Evolutionary conservation across 2,113 vertebrate genomes (phyloP), one percentile per base, ranked within the genome.

Genomic region (Coptodon bakossiorum): DNA sequence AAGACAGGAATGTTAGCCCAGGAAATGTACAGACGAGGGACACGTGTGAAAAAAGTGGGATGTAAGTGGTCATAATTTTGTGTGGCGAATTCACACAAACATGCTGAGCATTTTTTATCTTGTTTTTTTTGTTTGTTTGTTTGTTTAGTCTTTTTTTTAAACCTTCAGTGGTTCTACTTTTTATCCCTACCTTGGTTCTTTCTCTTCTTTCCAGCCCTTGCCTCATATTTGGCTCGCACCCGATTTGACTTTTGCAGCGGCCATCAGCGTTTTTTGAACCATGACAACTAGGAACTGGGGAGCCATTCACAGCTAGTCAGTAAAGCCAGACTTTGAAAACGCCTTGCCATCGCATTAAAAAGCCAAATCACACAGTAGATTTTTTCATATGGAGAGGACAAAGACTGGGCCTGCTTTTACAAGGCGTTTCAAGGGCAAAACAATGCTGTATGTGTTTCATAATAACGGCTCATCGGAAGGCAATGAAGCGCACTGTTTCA

Each of bases 311-410:
- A 81, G 59, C 61, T 14, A 68, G 61, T 84, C 85, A 36, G 84
- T 92, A 63, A 89, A 93, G 38, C 50, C 80, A 85, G 76, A 86
- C 85, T 83, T 34, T 86, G 86, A 91, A 94, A 88, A 90, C 43
- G 57, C 78, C 57, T 84, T 57, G 43, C 81, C 45, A 9, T 84
- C 16, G 7, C n/a, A 12, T 87, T 87, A 56, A 90, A 90, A 89
- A 81, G 48, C 12, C 12, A 76, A 76, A 80, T 87, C 81, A 88
- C 82, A 80, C 29, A 66, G 53, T 54, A 34, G 81, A 79, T 66
- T 81, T 68, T 63, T 88, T 88, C 56, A 83, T 71, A 53, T 61
- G 1, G 16, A 73, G 81, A 81, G 78, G 68, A 85, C 57, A 82
- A 80, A 68, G 57, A 82, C 66, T 6, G 11, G 3, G 29, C 13